Evolutionary conservation across 2,797 vertebrate species (phyloP).

Genomic region (Danionella dracula): DNA sequence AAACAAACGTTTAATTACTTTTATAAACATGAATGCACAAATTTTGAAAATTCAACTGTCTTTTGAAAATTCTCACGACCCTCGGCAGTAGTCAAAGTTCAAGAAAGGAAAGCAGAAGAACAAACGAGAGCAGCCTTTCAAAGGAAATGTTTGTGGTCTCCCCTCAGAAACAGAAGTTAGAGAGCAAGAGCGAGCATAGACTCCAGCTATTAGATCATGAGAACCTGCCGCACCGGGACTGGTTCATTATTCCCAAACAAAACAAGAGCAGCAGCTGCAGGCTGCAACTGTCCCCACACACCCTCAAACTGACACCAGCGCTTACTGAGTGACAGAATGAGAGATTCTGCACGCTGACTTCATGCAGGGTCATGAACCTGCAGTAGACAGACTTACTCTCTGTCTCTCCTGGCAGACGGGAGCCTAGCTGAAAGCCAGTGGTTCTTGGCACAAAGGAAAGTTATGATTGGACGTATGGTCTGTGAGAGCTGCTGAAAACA

Average conservation of each 20-base stretch:
- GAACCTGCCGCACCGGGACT: constrained; percentile 37
- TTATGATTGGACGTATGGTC: constrained; percentile 18
- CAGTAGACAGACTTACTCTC: constrained; percentile 8
- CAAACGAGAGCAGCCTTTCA: constrained; percentile 19
- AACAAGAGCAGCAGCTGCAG: constrained; percentile 42
- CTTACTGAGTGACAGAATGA: neutral
- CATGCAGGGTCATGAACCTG: constrained; percentile 23
- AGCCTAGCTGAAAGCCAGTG: constrained; percentile 13
- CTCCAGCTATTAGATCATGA: constrained; percentile 48
- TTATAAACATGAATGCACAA: too few species aligned
- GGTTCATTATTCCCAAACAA: constrained; percentile 38
- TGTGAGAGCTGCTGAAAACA: constrained; percentile 16
- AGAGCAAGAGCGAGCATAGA: constrained; percentile 30
- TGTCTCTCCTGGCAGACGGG: constrained; percentile 27
- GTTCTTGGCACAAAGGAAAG: constrained; percentile 21
- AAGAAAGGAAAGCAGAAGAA: constrained; percentile 1
- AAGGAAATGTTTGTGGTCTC: constrained; percentile 37
- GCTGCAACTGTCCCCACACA: neutral
- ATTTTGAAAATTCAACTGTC: too few species aligned
- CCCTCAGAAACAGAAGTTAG: constrained; percentile 28
- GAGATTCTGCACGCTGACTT: constrained; percentile 25
- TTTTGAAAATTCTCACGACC: neutral
- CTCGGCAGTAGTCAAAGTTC: constrained; percentile 3
- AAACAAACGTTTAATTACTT: too few species aligned
- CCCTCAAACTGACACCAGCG: neutral